Conservation (phyloP, 2,888 invertebrate genomes). For the Pristionchus mayeri region DNA sequence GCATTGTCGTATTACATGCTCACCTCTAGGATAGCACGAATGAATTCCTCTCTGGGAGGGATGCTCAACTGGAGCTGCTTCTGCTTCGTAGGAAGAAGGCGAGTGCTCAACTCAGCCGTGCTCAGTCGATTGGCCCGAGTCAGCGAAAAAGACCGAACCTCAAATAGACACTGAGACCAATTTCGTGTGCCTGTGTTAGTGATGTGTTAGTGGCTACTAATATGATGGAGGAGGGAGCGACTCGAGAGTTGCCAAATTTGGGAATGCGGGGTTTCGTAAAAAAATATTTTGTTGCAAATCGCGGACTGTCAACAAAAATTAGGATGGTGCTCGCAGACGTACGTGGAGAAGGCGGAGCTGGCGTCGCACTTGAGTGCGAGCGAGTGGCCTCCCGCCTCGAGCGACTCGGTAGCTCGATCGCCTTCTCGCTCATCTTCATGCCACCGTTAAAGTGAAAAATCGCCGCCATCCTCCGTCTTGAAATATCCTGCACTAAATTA, state of each 20-base stretch:
- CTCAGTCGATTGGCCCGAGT: conserved; percentile 34
- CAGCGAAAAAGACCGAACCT: conserved; percentile 19
- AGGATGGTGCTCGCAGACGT: background rate
- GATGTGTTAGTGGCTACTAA: too few species aligned
- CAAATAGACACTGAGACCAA: background rate
- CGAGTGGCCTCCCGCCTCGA: conserved; percentile 18
- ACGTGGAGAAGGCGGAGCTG: background rate
- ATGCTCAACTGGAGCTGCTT: background rate
- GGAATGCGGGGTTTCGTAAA: too few species aligned
- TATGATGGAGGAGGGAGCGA: too few species aligned
- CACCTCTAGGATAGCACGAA: background rate
- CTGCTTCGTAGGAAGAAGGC: conserved; percentile 16
- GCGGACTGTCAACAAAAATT: too few species aligned
- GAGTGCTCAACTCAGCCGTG: conserved; percentile 30
- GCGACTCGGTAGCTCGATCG: conserved; percentile 17
- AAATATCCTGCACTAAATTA: background rate
- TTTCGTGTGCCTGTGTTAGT: too few species aligned
- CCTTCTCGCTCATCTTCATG: conserved; percentile 6
- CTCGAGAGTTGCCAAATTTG: too few species aligned
- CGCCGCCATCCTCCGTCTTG: background rate
- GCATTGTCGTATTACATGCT: too few species aligned
- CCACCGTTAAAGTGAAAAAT: background rate
- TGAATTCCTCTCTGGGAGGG: conserved; percentile 37
- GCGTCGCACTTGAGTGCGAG: conserved; percentile 24
- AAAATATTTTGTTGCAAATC: too few species aligned